Evolutionary conservation across 2,888 invertebrate genomes (phyloP), one percentile per base, ranked within the genome.

Genomic region (Lasioglossum villosulum): DNA sequence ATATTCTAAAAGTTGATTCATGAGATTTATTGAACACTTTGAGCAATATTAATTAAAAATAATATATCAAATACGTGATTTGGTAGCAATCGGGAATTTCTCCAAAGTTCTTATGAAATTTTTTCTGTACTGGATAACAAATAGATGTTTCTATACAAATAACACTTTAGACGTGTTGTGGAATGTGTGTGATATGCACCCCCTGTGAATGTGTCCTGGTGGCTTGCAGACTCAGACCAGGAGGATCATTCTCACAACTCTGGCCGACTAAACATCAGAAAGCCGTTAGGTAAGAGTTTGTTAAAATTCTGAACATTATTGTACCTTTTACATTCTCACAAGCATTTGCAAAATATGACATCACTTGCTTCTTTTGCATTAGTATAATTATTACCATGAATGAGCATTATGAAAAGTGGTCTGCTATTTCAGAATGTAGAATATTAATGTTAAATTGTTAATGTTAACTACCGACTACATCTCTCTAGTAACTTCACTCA

Each of bases 231-330:
- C 94, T 95, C 95, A 93, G 95, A 95, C 92, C 95, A 95, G 93
- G 95, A 95, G 93, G 95, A 95, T 88, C 95, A 94, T 91, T 94
- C 95, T 88, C 92, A 93, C 94, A 94, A 92, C 93, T 93, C 93
- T 89, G 94, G 94, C 91, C 93, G 95, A 90, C 95, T 95, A 94
- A 95, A 95, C 95, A 96, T 96, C 95, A 95, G 96, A 96, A 96
- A 96, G 94, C 96, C 96, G 90, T 94, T 96, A 95, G 96, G 96
- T 96, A 96, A 96, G 96, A 92, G 89, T 86, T 85, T 86, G 72
- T 83, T 83, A 45, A 72, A 72, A 63, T 78, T 79, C 77, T 66
- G 23, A 82, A 71, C 56, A 68, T 84, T 82, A 74, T 52, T 72
- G 37, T 85, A 63, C 45, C 37, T 68, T 75, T 71, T 37, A 75